Evolutionary conservation across 2,797 vertebrate genomes (phyloP).

Genomic region (Sciaenops ocellatus): DNA sequence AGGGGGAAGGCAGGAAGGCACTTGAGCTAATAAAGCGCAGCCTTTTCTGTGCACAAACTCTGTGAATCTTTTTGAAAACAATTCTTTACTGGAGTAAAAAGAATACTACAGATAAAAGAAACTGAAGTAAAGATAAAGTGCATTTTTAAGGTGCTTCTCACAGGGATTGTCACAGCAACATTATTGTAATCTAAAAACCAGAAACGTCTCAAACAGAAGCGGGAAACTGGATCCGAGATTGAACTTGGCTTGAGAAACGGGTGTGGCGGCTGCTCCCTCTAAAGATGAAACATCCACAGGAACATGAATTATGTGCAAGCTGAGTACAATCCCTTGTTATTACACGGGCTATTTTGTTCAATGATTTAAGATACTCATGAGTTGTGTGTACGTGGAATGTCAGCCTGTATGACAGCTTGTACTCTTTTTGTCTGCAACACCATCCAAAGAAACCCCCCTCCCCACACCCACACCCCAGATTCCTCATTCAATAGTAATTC

Average conservation of each 20-base stretch:
- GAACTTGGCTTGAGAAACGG: constrained; percentile 22
- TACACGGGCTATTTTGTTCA: constrained; percentile 74
- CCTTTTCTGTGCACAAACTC: constrained; percentile 11
- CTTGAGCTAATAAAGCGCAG: constrained; percentile 13
- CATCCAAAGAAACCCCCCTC: constrained; percentile 30
- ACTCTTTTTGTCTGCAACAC: constrained; percentile 47
- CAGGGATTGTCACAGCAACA: constrained; percentile 2
- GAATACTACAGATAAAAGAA: constrained; percentile 4
- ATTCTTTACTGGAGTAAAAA: constrained; percentile 9
- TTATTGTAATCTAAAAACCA: constrained; percentile 13
- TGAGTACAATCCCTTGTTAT: constrained; percentile 65
- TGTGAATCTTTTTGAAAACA: constrained; percentile 13
- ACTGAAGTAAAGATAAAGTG: constrained; percentile 7
- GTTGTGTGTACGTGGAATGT: constrained; percentile 52
- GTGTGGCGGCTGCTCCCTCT: constrained; percentile 28
- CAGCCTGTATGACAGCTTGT: constrained; percentile 55
- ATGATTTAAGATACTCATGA: constrained; percentile 69
- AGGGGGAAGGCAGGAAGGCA: neutral
- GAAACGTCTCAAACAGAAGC: constrained; percentile 6
- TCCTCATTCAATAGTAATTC: constrained; percentile 75
- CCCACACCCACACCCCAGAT: neutral
- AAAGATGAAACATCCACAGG: constrained; percentile 9
- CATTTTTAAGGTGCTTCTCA: constrained; percentile 2
- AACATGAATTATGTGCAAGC: constrained; percentile 63
- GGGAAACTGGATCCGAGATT: constrained; percentile 25